Conservation (phyloP, 2,113 vertebrate genomes). For the Tympanuchus pallidicinctus region DNA sequence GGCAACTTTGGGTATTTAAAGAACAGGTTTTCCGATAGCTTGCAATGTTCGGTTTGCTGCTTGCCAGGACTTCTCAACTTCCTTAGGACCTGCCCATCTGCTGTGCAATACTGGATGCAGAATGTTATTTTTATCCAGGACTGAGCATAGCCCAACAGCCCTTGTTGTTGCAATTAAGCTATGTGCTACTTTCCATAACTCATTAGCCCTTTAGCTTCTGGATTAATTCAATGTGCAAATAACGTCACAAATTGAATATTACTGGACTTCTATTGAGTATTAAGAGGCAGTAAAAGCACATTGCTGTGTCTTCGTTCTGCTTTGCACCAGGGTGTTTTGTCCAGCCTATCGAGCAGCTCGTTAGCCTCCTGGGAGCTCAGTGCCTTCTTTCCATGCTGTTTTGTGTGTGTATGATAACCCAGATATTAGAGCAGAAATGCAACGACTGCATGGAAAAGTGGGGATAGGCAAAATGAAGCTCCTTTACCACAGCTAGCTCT, state of each 20-base stretch:
- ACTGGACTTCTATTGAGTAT: constrained; percentile 56
- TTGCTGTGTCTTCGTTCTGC: constrained; percentile 44
- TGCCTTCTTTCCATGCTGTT: fast-evolving
- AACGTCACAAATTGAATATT: constrained; percentile 71
- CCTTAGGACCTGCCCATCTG: neutral
- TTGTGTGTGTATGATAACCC: neutral
- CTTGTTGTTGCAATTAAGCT: constrained; percentile 61
- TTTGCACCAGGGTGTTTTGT: constrained; percentile 7
- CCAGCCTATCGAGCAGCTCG: neutral
- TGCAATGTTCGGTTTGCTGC: neutral
- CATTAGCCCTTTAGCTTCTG: constrained; percentile 62
- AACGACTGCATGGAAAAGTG: neutral
- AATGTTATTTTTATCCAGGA: constrained; percentile 1
- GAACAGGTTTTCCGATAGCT: neutral
- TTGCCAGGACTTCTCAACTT: neutral
- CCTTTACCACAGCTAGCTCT: neutral
- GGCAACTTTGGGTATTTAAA: neutral
- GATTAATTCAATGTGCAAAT: constrained; percentile 66
- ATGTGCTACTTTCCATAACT: constrained; percentile 52
- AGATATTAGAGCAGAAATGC: neutral
- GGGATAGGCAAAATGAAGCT: fast-evolving
- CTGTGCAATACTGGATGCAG: neutral
- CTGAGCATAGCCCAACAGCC: neutral
- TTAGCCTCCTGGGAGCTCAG: neutral
- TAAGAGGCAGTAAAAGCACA: constrained; percentile 49